phyloP scores from a whole-genome alignment of 2,888 invertebrate species.

The Lasius platythorax region DNA sequence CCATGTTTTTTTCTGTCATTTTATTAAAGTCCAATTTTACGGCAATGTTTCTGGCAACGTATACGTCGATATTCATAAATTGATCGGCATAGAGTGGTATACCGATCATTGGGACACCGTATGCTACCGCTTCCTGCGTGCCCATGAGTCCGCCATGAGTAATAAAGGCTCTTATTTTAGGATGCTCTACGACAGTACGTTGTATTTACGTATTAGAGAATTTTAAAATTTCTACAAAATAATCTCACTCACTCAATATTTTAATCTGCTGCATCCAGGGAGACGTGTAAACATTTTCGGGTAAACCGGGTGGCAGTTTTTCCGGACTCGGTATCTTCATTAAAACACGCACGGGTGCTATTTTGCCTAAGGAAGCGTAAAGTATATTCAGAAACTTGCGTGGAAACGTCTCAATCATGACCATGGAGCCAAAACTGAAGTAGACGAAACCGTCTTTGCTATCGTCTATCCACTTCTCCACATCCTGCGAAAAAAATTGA shows the following conservation, averaged over 20 bases:
- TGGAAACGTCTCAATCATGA: conserved; percentile 80
- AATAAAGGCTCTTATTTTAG: conserved; percentile 80
- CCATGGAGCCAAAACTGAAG: conserved; percentile 83
- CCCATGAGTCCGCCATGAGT: conserved; percentile 84
- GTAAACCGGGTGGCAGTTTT: no score
- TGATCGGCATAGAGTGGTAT: conserved; percentile 83
- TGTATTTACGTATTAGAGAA: not conserved
- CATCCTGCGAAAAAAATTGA: conserved; percentile 70
- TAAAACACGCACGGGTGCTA: conserved; percentile 79
- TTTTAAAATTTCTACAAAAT: conserved; percentile 3
- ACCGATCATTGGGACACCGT: conserved; percentile 82
- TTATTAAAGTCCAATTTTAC: conserved; percentile 69
- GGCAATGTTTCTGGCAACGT: conserved; percentile 76
- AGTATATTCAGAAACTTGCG: conserved; percentile 71
- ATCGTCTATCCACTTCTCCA: conserved; percentile 82
- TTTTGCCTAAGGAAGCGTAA: conserved; percentile 77
- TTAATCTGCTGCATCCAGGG: conserved; percentile 80
- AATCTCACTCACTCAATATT: conserved; percentile 79
- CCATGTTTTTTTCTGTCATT: conserved; percentile 76
- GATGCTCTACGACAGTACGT: conserved; percentile 76
- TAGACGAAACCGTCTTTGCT: conserved; percentile 82
- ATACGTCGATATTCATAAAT: conserved; percentile 77
- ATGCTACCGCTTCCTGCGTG: conserved; percentile 81
- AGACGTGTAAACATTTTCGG: conserved; percentile 75
- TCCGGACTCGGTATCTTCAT: no score